Percentiles rank a stretch among this genome's conserved stretches.
Conservation (phyloP, 2,797 vertebrate genomes). For the Podarcis siculus region DNA sequence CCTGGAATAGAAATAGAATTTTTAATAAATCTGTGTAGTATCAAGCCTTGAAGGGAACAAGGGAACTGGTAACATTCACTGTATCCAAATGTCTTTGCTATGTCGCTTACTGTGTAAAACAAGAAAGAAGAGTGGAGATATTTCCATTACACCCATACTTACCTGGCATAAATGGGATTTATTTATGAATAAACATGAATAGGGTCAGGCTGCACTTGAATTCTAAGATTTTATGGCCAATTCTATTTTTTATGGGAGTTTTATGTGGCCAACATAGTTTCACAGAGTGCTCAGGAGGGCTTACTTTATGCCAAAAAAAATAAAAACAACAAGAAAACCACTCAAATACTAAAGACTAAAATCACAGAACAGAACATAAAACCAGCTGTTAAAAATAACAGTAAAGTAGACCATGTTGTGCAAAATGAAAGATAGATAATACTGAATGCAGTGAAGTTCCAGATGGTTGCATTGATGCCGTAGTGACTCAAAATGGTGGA, state of each 20-base stretch:
- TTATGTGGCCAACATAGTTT: neutral
- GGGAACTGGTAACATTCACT: neutral
- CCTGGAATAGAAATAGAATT: too few relatives aligned
- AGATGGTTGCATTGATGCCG: neutral
- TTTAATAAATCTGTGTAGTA: too few relatives aligned
- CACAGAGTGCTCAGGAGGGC: neutral
- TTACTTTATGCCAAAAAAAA: neutral
- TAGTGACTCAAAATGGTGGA: neutral
- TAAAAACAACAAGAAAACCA: neutral
- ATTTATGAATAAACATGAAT: neutral
- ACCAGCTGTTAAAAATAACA: neutral
- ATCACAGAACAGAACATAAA: neutral
- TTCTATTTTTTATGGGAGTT: neutral
- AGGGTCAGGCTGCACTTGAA: neutral
- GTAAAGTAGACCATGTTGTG: neutral
- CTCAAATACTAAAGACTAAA: neutral
- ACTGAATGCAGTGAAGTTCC: neutral
- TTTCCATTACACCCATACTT: neutral
- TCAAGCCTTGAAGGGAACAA: too few relatives aligned
- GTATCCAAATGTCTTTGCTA: neutral
- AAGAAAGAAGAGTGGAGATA: neutral
- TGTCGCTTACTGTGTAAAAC: neutral
- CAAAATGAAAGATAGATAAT: neutral
- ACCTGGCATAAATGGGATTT: neutral
- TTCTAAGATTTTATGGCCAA: neutral